Percentiles rank a stretch among this genome's conserved stretches.
Conservation (phyloP, 2,113 vertebrate genomes). For the Acanthochromis polyacanthus region DNA sequence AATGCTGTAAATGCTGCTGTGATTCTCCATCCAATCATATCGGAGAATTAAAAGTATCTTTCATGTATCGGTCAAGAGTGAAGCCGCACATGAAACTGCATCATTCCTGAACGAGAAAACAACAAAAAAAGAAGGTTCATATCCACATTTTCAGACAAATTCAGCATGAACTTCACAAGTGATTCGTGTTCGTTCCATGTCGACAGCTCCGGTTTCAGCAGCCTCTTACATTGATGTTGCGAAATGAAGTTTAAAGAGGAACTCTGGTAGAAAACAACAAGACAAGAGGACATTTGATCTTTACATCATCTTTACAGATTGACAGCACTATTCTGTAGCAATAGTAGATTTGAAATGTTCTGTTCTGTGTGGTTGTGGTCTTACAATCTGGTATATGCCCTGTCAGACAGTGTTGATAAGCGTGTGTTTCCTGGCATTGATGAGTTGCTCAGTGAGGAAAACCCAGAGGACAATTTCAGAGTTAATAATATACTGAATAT, state of each 20-base stretch:
- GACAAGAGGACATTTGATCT: too few species aligned
- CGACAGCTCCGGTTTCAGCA: too few species aligned
- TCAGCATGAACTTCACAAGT: too few species aligned
- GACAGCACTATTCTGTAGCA: too few species aligned
- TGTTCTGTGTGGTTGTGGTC: background rate
- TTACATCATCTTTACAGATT: too few species aligned
- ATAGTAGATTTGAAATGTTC: background rate
- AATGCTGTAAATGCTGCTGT: constrained; percentile 15
- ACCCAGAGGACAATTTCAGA: background rate
- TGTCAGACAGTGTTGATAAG: background rate
- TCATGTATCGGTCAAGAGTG: background rate
- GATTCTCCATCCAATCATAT: constrained; percentile 21
- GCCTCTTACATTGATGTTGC: too few species aligned
- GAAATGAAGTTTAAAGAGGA: too few species aligned
- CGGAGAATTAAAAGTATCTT: background rate
- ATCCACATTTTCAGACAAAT: background rate
- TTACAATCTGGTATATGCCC: background rate
- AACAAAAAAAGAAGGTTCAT: background rate
- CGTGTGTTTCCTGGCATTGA: background rate
- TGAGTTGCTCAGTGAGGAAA: background rate
- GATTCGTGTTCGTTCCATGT: too few species aligned
- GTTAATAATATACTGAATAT: constrained; percentile 12
- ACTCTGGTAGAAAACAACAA: too few species aligned
- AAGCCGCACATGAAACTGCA: background rate
- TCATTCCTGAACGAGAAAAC: background rate